Evolutionary conservation across 2,113 vertebrate species (phyloP).

Genomic region (Vidua chalybeata): DNA sequence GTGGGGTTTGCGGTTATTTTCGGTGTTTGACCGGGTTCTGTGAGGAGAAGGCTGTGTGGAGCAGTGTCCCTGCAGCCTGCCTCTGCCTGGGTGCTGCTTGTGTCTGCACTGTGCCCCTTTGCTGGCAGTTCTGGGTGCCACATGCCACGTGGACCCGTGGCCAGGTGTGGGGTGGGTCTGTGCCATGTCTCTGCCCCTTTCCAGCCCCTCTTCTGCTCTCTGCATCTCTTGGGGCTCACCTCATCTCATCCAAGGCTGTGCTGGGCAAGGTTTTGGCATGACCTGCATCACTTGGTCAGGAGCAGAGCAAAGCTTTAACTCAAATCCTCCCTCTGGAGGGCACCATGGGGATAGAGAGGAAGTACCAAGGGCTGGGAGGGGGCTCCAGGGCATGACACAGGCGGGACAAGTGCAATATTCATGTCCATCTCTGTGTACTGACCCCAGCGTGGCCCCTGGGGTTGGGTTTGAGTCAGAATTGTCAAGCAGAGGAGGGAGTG

Average conservation of each 20-base stretch:
- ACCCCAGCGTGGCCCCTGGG: not conserved
- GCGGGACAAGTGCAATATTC: constrained; percentile 31
- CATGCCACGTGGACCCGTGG: accelerated
- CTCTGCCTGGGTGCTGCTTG: not conserved
- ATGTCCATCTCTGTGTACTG: not conserved
- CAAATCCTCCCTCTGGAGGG: not conserved
- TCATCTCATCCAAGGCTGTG: not conserved
- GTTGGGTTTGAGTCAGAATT: not conserved
- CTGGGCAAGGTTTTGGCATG: not conserved
- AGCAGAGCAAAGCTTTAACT: not conserved
- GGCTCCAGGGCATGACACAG: not conserved
- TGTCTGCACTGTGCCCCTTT: not conserved
- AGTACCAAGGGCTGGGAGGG: not conserved
- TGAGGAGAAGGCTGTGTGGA: not conserved
- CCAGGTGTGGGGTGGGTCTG: not conserved
- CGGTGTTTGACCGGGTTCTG: accelerated
- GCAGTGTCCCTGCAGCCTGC: not conserved
- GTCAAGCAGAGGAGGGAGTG: not conserved
- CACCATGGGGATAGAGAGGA: not conserved
- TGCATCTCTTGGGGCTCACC: not conserved
- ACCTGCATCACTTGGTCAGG: accelerated
- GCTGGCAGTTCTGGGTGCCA: not conserved
- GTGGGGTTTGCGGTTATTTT: not conserved
- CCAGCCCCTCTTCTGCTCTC: not conserved
- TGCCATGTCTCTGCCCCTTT: not conserved